Base-by-base conservation (phyloP, 2,888 invertebrate genomes). In the Drosophila hawaiiensis region DNA sequence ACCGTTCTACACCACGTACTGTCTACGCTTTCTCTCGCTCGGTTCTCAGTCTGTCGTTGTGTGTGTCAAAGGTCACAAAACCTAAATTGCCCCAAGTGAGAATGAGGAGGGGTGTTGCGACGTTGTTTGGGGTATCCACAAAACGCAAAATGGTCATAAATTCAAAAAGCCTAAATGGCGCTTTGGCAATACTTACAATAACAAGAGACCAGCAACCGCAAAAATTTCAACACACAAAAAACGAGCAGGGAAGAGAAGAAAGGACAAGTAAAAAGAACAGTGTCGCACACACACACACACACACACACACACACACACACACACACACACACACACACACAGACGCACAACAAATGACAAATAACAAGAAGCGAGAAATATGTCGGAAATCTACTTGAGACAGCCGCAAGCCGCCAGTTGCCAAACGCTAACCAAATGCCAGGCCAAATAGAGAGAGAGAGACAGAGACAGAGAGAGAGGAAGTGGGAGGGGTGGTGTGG, bases 81-180 rank as follows among this genome's bases (percentile, higher is more conserved):
- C 75, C 70, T 64, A 80, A 84, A 88, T 88, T 84, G 83, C 73
- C 67, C 54, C 53, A 39, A 47, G 47, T 25, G 25, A 41, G 39
- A 7, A 41, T 12, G 33, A 5, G 6, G 19, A 9, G 12, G 16
- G 12, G 16, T 0, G 29, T 31, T 33, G 4, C 35, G 4, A 4
- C 16, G 25, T 25, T 9, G 35, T 33, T 22, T 37, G 22, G 67
- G 16, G 16, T 47, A 47, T 47, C 73, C 89, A 66, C 82, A 86
- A 86, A 89, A 85, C 85, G 82, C 82, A 76, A 89, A 85, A 85
- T 86, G 89, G 86, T 68, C 84, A 89, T 85, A 85, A 89, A 85
- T 89, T 85, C 80, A 86, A 80, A 88, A 84, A 86, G 71, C 82
- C 84, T 78, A 86, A 85, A 85, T 83, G 80, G 73, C 80, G 82